A percentile compares a stretch with the other conserved stretches of the same genome.
Evolutionary conservation across 2,113 vertebrate genomes (phyloP).

Genomic region (Malaclemys terrapin): DNA sequence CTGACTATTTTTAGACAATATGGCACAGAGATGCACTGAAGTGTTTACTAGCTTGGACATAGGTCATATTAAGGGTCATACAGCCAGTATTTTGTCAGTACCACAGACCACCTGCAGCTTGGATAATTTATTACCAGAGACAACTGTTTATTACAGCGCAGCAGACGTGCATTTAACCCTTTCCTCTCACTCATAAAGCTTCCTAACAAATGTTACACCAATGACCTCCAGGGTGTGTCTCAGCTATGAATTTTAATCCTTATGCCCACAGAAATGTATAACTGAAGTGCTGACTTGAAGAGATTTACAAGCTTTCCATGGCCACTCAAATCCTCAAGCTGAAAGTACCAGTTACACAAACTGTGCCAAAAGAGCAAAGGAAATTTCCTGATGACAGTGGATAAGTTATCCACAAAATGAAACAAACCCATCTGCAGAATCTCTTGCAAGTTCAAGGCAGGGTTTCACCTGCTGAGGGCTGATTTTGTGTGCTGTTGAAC

Average conservation of each 20-base stretch:
- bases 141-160: slow-evolving; percentile 57
- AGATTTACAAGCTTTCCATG: background rate
- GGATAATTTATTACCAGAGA: slow-evolving; percentile 66
- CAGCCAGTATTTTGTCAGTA: slow-evolving; percentile 61
- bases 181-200: background rate
- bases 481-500: background rate
- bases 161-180: slow-evolving; percentile 58
- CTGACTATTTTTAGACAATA: slow-evolving; percentile 59
- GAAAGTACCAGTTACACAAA: background rate
- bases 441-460: background rate
- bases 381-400: background rate
- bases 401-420: background rate
- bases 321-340: background rate
- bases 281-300: background rate
- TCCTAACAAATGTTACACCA: background rate
- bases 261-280: background rate
- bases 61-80: slow-evolving; percentile 32
- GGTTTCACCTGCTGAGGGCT: accelerated
- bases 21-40: slow-evolving; percentile 43
- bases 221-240: background rate
- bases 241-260: background rate
- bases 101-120: slow-evolving; percentile 72
- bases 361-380: background rate
- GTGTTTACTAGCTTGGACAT: slow-evolving; percentile 70
- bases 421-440: background rate